A percentile compares a stretch with the other conserved stretches of the same genome.
phyloP scores from a whole-genome alignment of 2,113 vertebrate species.

The Machaerirhynchus nigripectus region DNA sequence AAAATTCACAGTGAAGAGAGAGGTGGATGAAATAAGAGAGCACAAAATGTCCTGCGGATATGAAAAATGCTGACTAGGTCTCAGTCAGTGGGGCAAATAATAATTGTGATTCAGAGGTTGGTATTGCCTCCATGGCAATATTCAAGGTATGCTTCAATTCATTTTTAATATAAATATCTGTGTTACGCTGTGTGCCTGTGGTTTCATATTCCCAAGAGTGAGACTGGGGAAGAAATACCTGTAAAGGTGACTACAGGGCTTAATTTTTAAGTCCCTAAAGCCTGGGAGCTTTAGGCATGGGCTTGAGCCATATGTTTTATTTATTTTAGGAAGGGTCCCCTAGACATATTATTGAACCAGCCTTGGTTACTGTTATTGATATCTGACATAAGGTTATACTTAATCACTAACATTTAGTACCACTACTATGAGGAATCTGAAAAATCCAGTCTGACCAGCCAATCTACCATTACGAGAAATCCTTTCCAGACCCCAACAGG shows the following conservation, averaged over 20 bases:
- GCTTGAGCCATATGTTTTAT: conserved; percentile 63
- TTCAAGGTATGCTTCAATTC: conserved; percentile 59
- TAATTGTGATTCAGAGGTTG: conserved; percentile 9
- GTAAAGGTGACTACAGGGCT: conserved; percentile 60
- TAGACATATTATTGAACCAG: conserved; percentile 60
- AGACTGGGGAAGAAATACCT: conserved; percentile 56
- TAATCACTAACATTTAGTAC: conserved; percentile 66
- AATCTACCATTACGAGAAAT: conserved; percentile 45
- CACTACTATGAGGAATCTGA: conserved; percentile 36
- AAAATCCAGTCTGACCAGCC: conserved; percentile 56
- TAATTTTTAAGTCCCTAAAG: conserved; percentile 66
- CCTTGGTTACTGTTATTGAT: conserved; percentile 67
- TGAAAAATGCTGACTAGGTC: conserved; percentile 3
- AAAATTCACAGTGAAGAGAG: not conserved
- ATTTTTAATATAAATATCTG: conserved; percentile 63
- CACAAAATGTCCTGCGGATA: not conserved
- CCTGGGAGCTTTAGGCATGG: conserved; percentile 53
- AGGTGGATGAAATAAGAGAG: not conserved
- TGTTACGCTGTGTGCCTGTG: conserved; percentile 11
- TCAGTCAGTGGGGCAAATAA: conserved; percentile 13
- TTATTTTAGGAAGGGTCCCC: conserved; percentile 63
- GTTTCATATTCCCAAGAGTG: conserved; percentile 60
- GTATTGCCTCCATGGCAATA: conserved; percentile 8
- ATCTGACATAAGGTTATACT: conserved; percentile 64
- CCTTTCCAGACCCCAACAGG: conserved; percentile 44